Conservation (phyloP, 2,888 invertebrate genomes). For the Heliconius ismenius region DNA sequence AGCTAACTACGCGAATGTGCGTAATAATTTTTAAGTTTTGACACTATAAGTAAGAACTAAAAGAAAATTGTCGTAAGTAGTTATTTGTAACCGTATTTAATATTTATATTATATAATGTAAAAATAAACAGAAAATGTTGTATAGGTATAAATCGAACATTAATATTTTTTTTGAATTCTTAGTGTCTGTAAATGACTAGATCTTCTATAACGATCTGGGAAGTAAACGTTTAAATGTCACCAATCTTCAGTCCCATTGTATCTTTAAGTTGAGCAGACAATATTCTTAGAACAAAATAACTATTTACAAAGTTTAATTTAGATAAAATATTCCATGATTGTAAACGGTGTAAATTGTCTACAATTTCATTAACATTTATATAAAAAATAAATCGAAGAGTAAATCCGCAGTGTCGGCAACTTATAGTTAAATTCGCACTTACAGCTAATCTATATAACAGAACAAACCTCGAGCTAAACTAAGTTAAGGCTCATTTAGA, state of each 20-base stretch:
- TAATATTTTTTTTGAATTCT: conserved; percentile 23
- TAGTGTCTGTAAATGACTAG: conserved; percentile 36
- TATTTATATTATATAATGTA: conserved; percentile 9
- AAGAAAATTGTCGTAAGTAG: conserved; percentile 30
- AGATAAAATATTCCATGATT: conserved; percentile 57
- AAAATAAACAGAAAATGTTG: conserved; percentile 20
- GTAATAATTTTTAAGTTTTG: conserved; percentile 68
- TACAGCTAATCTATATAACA: conserved; percentile 59
- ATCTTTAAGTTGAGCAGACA: conserved; percentile 80
- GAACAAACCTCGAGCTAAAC: conserved; percentile 72
- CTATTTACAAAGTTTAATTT: conserved; percentile 76
- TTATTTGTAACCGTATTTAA: conserved; percentile 14
- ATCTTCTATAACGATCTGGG: conserved; percentile 38
- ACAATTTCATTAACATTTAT: conserved; percentile 54
- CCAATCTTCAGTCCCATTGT: conserved; percentile 66
- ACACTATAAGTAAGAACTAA: conserved; percentile 48
- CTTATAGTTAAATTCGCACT: conserved; percentile 36
- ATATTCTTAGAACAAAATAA: conserved; percentile 76
- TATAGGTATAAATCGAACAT: conserved; percentile 8
- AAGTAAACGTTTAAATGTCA: conserved; percentile 39
- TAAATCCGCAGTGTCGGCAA: conserved; percentile 37
- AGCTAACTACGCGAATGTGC: conserved; percentile 80
- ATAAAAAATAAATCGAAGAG: conserved; percentile 51
- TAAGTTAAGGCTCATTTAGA: conserved; percentile 72
- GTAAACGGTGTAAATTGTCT: conserved; percentile 64